These are phyloP conservation scores for Pomatorhinus ruficollis DNA, from an alignment of 2,113 vertebrate genomes.

Conservation along the genomic window DNA sequence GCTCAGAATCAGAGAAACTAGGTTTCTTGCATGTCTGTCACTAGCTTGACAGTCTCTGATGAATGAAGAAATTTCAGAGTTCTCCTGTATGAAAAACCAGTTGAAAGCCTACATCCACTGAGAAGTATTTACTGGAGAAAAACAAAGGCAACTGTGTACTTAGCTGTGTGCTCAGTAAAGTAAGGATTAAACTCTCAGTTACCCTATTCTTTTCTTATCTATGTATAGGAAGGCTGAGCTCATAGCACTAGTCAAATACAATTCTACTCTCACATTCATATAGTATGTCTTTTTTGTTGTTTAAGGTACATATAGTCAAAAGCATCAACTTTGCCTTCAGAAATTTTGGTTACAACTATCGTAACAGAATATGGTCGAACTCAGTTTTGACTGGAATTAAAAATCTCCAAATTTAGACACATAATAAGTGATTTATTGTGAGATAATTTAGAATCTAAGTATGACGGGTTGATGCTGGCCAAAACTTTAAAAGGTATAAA, in stretches of 20 bases:
- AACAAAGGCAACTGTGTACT: rapidly evolving
- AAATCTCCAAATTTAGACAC: not conserved
- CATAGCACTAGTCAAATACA: not conserved
- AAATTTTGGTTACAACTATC: not conserved
- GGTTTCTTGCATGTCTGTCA: not conserved
- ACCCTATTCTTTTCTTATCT: not conserved
- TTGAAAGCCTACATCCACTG: not conserved
- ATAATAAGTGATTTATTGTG: not conserved
- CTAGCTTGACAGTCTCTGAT: not conserved
- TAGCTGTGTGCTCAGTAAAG: not conserved
- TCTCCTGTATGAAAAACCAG: not conserved
- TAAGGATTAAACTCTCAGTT: not conserved
- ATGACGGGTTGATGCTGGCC: not conserved
- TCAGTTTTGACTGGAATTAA: not conserved
- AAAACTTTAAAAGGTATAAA: not conserved
- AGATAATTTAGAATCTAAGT: not conserved
- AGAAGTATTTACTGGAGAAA: not conserved
- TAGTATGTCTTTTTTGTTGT: not conserved
- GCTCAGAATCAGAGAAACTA: not conserved
- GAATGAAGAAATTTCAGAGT: not conserved
- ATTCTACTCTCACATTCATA: not conserved
- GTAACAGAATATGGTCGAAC: not conserved
- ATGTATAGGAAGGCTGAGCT: not conserved
- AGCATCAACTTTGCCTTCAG: not conserved
- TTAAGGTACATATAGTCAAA: not conserved